Evolutionary conservation across 1,140 invertebrate genomes (phyloP), one percentile per base, ranked within the genome.

Genomic region (Drosophila littoralis): DNA sequence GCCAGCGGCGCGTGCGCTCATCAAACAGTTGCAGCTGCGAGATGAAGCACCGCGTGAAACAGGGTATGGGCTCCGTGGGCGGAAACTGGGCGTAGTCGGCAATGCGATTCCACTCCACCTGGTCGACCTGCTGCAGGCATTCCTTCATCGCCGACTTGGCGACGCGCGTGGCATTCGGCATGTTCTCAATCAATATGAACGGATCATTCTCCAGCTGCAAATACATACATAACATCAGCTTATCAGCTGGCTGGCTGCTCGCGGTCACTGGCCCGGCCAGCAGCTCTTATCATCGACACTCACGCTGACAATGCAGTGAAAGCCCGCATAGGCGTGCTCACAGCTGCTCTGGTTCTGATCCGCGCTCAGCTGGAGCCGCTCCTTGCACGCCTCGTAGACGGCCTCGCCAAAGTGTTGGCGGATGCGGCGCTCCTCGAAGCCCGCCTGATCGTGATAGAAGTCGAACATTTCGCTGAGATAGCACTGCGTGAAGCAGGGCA

Each of bases 61-160:
- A 91, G 2, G 90, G 85, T 33, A 91, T 90, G 7, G 90, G 90
- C 35, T 91, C 90, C 0, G 6, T 36, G 0, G 81, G 83, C 0
- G 90, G 86, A 40, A 79, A 83, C 6, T 50, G 9, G 2, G 63
- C 36, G 40, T 75, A 91, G 0, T 75, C 75, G 1, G 7, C n/a
- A 0, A 91, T 32, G 15, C 40, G 69, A 42, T 42, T 61, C 81
- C 90, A 90, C 22, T 91, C 77, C 2, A 71, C 59, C 15, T 64
- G 67, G 22, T 91, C 66, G 10, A 75, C 72, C 32, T 65, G 46
- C 36, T 74, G 83, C 28, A 91, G 71, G 17, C 90, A 91, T 10
- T 90, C 67, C 59, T 89, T 91, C 90, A 91, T 91, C 10, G 78
- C 90, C 0, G 65, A 58, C 46, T 89, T 91, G 48, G 90, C 83